A percentile compares a stretch with the other conserved stretches of the same genome.
These are phyloP conservation scores for Acronicta leporina DNA, from an alignment of 2,888 invertebrate species.

Conservation along the genomic window DNA sequence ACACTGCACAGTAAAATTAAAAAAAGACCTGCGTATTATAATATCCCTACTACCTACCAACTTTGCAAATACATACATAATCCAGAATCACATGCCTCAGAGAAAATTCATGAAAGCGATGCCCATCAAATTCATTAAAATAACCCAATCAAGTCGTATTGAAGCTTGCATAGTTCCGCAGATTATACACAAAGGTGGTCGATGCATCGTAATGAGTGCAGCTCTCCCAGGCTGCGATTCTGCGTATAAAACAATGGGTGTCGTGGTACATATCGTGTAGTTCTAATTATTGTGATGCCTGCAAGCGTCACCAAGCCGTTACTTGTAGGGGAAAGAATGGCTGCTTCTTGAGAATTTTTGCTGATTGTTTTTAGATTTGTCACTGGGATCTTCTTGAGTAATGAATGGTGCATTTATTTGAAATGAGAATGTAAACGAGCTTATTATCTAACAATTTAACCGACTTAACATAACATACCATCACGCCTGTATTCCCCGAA, in stretches of 20 bases:
- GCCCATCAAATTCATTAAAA: too few species aligned
- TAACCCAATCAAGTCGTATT: slow-evolving; percentile 12
- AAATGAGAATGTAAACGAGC: not conserved
- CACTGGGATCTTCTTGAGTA: not conserved
- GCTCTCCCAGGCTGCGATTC: slow-evolving; percentile 51
- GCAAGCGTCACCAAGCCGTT: slow-evolving; percentile 45
- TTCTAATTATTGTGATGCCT: slow-evolving; percentile 42
- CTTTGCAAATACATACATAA: too few species aligned
- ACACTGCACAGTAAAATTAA: too few species aligned
- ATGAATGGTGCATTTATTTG: not conserved
- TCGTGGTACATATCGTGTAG: slow-evolving; percentile 33
- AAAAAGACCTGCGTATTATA: too few species aligned
- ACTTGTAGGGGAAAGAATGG: slow-evolving; percentile 29
- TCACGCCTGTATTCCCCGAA: too few species aligned
- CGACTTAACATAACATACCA: too few species aligned
- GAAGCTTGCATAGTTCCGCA: slow-evolving; percentile 33
- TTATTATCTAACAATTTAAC: not conserved
- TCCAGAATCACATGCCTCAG: too few species aligned
- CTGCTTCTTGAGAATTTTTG: slow-evolving; percentile 27
- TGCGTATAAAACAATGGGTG: slow-evolving; percentile 50
- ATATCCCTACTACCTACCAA: too few species aligned
- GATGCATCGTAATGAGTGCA: slow-evolving; percentile 38
- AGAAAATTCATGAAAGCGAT: too few species aligned
- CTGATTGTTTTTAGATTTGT: slow-evolving; percentile 7
- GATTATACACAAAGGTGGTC: slow-evolving; percentile 29